A percentile compares a stretch with the other conserved stretches of the same genome.
phyloP scores from a whole-genome alignment of 2,113 vertebrate species.

The Nycticryphes semicollaris region DNA sequence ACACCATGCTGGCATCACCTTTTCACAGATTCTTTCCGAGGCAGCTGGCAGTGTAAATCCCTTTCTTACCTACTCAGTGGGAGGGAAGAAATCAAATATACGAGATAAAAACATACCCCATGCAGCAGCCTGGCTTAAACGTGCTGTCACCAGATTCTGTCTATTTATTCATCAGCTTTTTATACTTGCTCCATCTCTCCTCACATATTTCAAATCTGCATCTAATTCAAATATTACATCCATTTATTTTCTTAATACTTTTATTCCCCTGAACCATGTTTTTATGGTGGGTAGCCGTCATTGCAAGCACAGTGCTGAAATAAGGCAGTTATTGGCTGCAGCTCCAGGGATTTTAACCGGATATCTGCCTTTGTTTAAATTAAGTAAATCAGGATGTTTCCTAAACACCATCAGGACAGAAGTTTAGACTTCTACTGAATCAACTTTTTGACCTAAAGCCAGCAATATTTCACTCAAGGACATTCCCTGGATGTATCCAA shows the following conservation, averaged over 20 bases:
- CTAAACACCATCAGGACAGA: slow-evolving; percentile 55
- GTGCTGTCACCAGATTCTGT: not conserved
- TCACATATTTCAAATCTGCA: slow-evolving; percentile 6
- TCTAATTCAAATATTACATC: slow-evolving; percentile 23
- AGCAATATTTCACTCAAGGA: slow-evolving; percentile 18
- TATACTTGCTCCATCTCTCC: not conserved
- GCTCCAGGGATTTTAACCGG: slow-evolving; percentile 56
- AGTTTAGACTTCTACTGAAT: slow-evolving; percentile 54
- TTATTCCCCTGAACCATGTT: not conserved
- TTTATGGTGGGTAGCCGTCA: not conserved
- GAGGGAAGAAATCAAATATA: not conserved
- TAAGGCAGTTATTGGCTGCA: slow-evolving; percentile 45
- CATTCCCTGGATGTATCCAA: not conserved
- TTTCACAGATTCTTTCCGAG: not conserved
- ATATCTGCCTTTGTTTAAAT: slow-evolving; percentile 69
- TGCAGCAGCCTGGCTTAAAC: not conserved
- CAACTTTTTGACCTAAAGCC: slow-evolving; percentile 53
- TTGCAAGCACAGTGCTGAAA: slow-evolving; percentile 50
- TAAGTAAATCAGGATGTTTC: slow-evolving; percentile 65
- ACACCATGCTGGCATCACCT: not conserved
- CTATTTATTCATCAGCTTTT: not conserved
- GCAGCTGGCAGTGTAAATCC: not conserved
- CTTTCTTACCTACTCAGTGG: not conserved
- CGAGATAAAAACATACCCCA: not conserved
- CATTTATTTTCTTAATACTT: slow-evolving; percentile 48